Conservation (phyloP, 2,113 vertebrate species). For the Pimephales promelas region DNA sequence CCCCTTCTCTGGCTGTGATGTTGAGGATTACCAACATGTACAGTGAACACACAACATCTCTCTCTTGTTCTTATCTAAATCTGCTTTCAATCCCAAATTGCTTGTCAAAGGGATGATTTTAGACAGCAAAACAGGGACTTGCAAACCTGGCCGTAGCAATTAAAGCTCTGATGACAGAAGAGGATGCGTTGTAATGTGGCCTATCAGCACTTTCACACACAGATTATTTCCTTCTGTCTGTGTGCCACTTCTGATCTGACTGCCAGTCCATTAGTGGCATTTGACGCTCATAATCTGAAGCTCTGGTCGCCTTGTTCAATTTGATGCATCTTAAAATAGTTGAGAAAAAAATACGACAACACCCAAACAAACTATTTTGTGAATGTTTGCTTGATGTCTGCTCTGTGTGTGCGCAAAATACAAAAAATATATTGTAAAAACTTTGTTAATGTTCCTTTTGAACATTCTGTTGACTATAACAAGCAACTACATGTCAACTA, state of each 20-base stretch:
- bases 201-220: slow-evolving; percentile 68
- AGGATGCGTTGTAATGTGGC: slow-evolving; percentile 72
- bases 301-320: not conserved
- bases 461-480: no score
- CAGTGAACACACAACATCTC: slow-evolving; percentile 40
- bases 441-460: no score
- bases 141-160: slow-evolving; percentile 76
- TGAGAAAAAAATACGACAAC: not conserved
- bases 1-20: slow-evolving; percentile 14
- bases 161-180: slow-evolving; percentile 72
- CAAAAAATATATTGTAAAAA: no score
- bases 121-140: slow-evolving; percentile 70
- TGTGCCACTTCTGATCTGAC: slow-evolving; percentile 43
- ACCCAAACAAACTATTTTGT: no score
- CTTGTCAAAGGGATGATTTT: slow-evolving; percentile 74
- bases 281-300: slow-evolving; percentile 21
- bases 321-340: not conserved
- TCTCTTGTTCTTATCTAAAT: slow-evolving; percentile 46
- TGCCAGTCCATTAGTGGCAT: slow-evolving; percentile 25
- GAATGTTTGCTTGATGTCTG: no score
- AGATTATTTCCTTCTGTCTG: slow-evolving; percentile 61
- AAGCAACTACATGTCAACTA: no score
- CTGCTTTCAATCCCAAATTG: slow-evolving; percentile 55
- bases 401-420: no score
- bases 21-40: slow-evolving; percentile 37